phyloP scores from a whole-genome alignment of 2,888 invertebrate genomes.

The Pogonocherus hispidulus region DNA sequence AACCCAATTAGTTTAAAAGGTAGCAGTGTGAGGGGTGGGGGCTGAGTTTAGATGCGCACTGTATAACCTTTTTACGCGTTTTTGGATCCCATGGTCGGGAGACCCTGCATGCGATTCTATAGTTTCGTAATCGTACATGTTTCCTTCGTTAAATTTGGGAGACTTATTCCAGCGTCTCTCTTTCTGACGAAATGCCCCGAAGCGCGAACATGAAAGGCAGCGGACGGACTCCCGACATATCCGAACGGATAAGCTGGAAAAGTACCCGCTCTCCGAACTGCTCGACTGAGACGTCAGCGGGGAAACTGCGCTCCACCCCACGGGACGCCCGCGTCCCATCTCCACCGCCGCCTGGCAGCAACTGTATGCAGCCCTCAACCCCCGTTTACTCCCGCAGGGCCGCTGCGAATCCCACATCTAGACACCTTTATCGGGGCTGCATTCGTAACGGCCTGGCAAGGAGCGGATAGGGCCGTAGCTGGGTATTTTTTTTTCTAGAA shows the following conservation, averaged over 20 bases:
- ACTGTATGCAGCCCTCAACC: conserved; percentile 13
- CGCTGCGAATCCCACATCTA: conserved; percentile 9
- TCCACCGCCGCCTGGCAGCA: conserved; percentile 3
- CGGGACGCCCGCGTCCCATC: conserved; percentile 20
- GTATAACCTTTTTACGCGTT: too few relatives aligned
- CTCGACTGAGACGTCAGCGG: conserved; percentile 25
- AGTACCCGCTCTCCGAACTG: conserved; percentile 18
- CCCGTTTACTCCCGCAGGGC: conserved; percentile 22
- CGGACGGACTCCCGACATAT: not conserved
- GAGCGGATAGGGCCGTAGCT: not conserved
- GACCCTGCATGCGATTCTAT: too few relatives aligned
- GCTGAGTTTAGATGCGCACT: too few relatives aligned
- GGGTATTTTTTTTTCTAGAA: not conserved
- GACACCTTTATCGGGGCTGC: conserved; percentile 18
- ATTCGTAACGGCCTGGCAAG: not conserved
- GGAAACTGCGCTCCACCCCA: conserved; percentile 25
- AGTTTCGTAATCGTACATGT: too few relatives aligned
- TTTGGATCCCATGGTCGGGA: too few relatives aligned
- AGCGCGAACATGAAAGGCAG: too few relatives aligned
- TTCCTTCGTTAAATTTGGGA: too few relatives aligned
- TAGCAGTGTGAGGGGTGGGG: too few relatives aligned
- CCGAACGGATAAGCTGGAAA: conserved; percentile 21
- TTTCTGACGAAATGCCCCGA: too few relatives aligned
- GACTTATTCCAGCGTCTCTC: too few relatives aligned
- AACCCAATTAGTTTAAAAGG: too few relatives aligned